Conservation (phyloP, 2,888 invertebrate genomes). For the Folsomia candida region DNA sequence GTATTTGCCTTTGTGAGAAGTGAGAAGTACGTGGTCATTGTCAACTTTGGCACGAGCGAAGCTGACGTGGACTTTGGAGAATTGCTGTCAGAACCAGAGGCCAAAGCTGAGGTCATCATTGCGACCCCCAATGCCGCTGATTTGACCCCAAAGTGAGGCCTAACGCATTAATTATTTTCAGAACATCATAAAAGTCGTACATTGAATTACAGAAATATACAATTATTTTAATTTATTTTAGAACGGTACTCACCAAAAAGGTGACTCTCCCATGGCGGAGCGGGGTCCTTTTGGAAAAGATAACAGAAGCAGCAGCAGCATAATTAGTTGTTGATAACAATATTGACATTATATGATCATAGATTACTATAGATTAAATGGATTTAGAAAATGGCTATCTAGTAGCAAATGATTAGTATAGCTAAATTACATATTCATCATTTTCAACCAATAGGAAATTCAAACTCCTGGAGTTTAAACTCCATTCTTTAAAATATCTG, state of each 20-base stretch:
- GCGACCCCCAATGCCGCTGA: constrained; percentile 14
- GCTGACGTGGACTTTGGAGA: neutral
- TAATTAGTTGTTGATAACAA: no score
- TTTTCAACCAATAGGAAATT: no score
- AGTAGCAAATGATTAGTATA: no score
- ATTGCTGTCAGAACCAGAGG: neutral
- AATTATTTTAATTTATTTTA: neutral
- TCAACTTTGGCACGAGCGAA: constrained; percentile 17
- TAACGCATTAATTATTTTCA: neutral
- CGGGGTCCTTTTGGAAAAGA: neutral
- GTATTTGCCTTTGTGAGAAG: constrained; percentile 3
- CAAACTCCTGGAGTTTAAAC: no score
- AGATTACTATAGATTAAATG: no score
- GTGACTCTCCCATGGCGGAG: neutral
- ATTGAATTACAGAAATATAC: neutral
- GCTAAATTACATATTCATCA: no score
- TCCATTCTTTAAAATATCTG: no score
- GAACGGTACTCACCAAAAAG: neutral
- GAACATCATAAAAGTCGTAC: neutral
- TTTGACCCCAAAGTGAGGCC: constrained; percentile 1
- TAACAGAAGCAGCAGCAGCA: no score
- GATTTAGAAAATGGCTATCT: no score
- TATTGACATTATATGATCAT: no score
- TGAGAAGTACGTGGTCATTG: constrained; percentile 11
- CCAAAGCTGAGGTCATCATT: constrained; percentile 5